Evolutionary conservation across 1,140 invertebrate genomes (phyloP).

Genomic region (Samia ricini): DNA sequence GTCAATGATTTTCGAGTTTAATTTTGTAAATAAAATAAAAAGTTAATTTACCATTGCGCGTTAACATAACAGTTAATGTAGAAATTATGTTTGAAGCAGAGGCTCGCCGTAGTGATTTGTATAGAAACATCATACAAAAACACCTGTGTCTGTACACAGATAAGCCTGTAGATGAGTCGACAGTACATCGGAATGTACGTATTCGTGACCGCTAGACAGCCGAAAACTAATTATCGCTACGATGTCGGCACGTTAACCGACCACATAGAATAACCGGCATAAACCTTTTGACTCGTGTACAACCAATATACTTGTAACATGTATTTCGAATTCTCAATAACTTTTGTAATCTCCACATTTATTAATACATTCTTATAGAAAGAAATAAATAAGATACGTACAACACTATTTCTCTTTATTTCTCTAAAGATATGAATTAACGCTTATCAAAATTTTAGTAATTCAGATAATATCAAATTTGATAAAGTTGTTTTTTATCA

Average conservation of each 20-base stretch:
- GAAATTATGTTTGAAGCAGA: slow-evolving; percentile 26
- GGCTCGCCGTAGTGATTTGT: slow-evolving; percentile 40
- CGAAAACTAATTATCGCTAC: slow-evolving; percentile 51
- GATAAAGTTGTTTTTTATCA: too few relatives aligned
- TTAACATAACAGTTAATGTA: slow-evolving; percentile 29
- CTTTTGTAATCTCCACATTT: background rate
- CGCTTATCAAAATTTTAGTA: too few relatives aligned
- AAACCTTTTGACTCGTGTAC: slow-evolving; percentile 10
- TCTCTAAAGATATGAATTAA: too few relatives aligned
- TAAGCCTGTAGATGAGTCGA: slow-evolving; percentile 48
- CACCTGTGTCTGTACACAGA: slow-evolving; percentile 48
- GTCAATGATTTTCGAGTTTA: too few relatives aligned
- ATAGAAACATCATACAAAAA: slow-evolving; percentile 45
- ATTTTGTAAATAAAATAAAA: background rate
- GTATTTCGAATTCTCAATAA: slow-evolving; percentile 7
- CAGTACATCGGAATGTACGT: slow-evolving; percentile 45
- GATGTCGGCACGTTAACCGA: slow-evolving; percentile 31
- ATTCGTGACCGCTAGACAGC: slow-evolving; percentile 46
- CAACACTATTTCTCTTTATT: background rate
- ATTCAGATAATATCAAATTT: too few relatives aligned
- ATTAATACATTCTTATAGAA: background rate
- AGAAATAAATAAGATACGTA: background rate
- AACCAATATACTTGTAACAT: slow-evolving; percentile 15
- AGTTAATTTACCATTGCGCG: slow-evolving; percentile 1
- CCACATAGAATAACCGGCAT: slow-evolving; percentile 10